phyloP scores from a whole-genome alignment of 2,113 vertebrate species.

The Psittacus erithacus region DNA sequence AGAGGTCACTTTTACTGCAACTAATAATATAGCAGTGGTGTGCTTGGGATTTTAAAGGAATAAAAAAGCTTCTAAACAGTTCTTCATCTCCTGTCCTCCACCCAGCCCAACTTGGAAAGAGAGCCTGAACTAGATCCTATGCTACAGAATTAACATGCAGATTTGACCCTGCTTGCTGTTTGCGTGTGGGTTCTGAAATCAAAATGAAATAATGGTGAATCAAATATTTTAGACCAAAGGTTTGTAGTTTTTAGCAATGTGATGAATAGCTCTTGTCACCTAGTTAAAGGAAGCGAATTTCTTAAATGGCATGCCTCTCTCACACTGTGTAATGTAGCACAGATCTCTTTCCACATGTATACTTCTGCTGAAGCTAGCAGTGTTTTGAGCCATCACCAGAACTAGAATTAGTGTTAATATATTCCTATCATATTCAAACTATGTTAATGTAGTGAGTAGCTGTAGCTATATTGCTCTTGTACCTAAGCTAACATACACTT shows the following conservation, averaged over 20 bases:
- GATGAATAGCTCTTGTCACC: background rate
- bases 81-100: rapidly evolving
- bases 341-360: rapidly evolving
- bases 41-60: background rate
- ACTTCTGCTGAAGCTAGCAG: background rate
- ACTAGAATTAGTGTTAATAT: background rate
- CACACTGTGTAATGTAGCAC: background rate
- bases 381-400: background rate
- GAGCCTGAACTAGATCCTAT: background rate
- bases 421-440: background rate
- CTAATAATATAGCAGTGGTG: background rate
- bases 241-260: background rate
- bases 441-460: background rate
- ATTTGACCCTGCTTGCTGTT: background rate
- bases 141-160: background rate
- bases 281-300: background rate
- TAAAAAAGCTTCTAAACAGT: background rate
- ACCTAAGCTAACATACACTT: background rate
- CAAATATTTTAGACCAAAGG: background rate
- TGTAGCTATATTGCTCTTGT: background rate
- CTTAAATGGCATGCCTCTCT: background rate
- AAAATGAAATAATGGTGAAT: background rate
- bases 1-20: background rate
- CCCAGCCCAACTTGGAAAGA: rapidly evolving
- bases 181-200: background rate